phyloP scores from a whole-genome alignment of 2,888 invertebrate genomes.

The Patella caerulea region DNA sequence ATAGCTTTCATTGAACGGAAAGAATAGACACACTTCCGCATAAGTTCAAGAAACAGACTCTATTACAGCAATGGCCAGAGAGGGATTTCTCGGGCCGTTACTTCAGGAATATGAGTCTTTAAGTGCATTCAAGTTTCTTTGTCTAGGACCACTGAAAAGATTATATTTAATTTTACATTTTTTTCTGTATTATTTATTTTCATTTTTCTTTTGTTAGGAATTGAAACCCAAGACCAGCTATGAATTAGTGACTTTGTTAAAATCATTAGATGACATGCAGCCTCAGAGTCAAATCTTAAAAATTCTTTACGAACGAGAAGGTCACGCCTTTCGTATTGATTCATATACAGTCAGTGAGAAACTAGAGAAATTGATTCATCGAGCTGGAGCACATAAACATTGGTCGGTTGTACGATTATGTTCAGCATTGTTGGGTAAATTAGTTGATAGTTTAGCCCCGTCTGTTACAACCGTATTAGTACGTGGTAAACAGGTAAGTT shows the following conservation, averaged over 20 bases:
- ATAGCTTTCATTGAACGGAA: too few species aligned
- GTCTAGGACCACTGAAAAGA: too few species aligned
- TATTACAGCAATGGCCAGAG: too few species aligned
- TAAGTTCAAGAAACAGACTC: too few species aligned
- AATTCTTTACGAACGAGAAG: slow-evolving; percentile 85
- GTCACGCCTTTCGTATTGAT: slow-evolving; percentile 83
- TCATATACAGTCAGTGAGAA: slow-evolving; percentile 70
- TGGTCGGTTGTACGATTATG: slow-evolving; percentile 92
- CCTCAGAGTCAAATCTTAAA: slow-evolving; percentile 88
- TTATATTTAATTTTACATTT: too few species aligned
- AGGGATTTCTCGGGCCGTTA: too few species aligned
- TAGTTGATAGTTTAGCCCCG: slow-evolving; percentile 97
- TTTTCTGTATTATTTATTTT: too few species aligned
- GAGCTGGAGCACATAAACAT: slow-evolving; percentile 64
- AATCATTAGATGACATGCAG: slow-evolving; percentile 80
- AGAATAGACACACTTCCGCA: too few species aligned
- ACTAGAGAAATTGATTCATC: slow-evolving; percentile 71
- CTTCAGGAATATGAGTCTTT: too few species aligned
- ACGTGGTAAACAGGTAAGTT: slow-evolving; percentile 91
- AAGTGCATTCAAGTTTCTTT: too few species aligned
- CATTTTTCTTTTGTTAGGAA: slow-evolving; percentile 58
- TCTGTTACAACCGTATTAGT: slow-evolving; percentile 98
- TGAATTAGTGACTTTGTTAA: slow-evolving; percentile 83
- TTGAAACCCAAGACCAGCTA: slow-evolving; percentile 79
- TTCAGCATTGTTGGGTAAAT: slow-evolving; percentile 91